Evolutionary conservation across 64 coral and sea anemone genomes (phyloP).

Genomic region (Orbicella faveolata): DNA sequence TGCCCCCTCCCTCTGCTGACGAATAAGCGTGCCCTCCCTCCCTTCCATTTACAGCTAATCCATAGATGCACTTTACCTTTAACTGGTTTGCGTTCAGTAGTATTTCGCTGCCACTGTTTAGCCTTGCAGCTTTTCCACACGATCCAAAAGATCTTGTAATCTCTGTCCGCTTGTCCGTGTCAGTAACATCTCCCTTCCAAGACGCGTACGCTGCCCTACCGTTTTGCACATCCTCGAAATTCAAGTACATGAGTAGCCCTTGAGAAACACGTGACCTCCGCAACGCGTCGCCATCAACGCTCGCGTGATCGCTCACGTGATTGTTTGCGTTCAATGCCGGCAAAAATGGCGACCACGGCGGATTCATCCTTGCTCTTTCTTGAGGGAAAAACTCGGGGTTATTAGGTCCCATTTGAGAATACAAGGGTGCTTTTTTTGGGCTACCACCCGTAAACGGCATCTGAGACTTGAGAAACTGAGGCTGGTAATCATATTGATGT

Average conservation of each 20-base stretch:
- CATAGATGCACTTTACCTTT: slow-evolving; percentile 38
- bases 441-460: neutral
- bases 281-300: neutral
- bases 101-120: slow-evolving; percentile 64
- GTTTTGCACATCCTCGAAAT: slow-evolving; percentile 64
- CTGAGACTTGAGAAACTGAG: neutral
- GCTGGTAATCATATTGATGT: neutral
- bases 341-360: neutral
- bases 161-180: slow-evolving; percentile 58
- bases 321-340: neutral
- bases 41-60: no score
- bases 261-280: slow-evolving; percentile 6
- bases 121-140: slow-evolving; percentile 69
- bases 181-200: slow-evolving; percentile 38
- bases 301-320: neutral
- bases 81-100: slow-evolving; percentile 58
- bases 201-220: slow-evolving; percentile 52
- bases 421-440: neutral
- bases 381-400: neutral
- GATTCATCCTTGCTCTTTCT: neutral
- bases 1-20: no score
- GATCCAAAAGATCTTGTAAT: slow-evolving; percentile 56
- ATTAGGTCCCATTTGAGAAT: neutral
- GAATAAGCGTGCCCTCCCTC: no score
- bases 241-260: slow-evolving; percentile 67